These are phyloP conservation scores for Hirtodrosophila cameraria DNA, from an alignment of 2,888 invertebrate genomes.

Conservation along the genomic window DNA sequence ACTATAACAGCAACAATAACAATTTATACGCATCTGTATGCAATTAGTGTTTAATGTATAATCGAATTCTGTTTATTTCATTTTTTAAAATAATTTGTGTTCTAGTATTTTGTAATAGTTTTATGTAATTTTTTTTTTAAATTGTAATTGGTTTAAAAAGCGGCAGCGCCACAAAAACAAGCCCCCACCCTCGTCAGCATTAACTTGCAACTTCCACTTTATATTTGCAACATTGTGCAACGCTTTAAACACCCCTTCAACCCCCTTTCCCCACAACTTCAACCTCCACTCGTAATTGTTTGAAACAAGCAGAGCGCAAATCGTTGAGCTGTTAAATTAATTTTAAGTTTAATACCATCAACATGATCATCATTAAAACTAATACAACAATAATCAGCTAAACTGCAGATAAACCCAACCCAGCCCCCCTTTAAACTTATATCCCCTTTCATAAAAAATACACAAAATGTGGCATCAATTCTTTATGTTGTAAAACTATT, in stretches of 20 bases:
- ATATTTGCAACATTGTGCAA: no score
- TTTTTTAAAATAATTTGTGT: not conserved
- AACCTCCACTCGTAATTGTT: slow-evolving; percentile 19
- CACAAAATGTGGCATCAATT: no score
- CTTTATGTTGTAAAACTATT: slow-evolving; percentile 7
- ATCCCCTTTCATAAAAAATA: no score
- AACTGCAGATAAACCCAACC: slow-evolving; percentile 1
- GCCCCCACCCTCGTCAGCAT: no score
- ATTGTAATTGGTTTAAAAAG: not conserved
- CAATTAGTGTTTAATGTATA: slow-evolving; percentile 7
- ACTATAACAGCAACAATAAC: slow-evolving; percentile 10
- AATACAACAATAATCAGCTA: slow-evolving; percentile 17
- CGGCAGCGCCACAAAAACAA: not conserved
- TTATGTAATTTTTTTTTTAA: not conserved
- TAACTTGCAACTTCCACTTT: not conserved
- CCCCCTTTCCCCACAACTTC: not conserved
- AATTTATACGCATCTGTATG: not conserved
- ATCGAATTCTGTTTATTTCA: not conserved
- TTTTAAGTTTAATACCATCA: slow-evolving; percentile 46
- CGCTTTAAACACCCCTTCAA: not conserved
- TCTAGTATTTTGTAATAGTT: not conserved
- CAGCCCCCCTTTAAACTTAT: not conserved
- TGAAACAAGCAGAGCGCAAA: slow-evolving; percentile 16
- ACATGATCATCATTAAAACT: slow-evolving; percentile 9
- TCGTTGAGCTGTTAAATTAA: slow-evolving; percentile 61